A percentile compares a stretch with the other conserved stretches of the same genome.
phyloP scores from a whole-genome alignment of 2,888 invertebrate genomes.

The Helicoverpa assulta region DNA sequence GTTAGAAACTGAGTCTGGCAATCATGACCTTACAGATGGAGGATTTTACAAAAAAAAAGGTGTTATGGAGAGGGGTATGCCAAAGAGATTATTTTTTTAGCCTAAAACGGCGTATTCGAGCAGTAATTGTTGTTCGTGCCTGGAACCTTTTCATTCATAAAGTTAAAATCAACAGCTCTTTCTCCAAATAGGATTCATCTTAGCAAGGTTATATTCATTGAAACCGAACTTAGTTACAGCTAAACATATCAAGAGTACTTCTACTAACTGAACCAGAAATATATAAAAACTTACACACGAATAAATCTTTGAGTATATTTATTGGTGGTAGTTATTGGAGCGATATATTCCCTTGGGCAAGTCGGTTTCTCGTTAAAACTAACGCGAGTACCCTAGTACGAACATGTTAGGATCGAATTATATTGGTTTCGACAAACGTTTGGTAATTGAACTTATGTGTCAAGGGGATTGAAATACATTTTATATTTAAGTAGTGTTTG shows the following conservation, averaged over 20 bases:
- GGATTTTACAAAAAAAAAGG: too few species aligned
- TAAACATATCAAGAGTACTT: background rate
- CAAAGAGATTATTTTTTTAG: too few species aligned
- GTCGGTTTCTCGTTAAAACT: conserved; percentile 11
- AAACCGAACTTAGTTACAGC: background rate
- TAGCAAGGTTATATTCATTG: background rate
- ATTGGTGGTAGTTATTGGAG: conserved; percentile 23
- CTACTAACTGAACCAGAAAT: background rate
- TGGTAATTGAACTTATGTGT: conserved; percentile 26
- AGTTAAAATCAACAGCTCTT: too few species aligned
- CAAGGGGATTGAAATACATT: background rate
- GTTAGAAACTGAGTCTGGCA: too few species aligned
- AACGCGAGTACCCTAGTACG: conserved; percentile 7
- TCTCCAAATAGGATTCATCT: too few species aligned
- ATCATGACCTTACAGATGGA: too few species aligned
- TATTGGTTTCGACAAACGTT: conserved; percentile 3
- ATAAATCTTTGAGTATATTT: conserved; percentile 12
- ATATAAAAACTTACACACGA: conserved; percentile 3
- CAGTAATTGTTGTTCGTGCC: too few species aligned
- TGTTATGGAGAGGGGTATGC: too few species aligned
- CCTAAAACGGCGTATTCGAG: too few species aligned
- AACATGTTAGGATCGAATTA: conserved; percentile 27
- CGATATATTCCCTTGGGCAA: conserved; percentile 2
- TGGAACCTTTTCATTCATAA: too few species aligned
- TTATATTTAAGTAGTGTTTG: background rate